A percentile compares a stretch with the other conserved stretches of the same genome.
These are phyloP conservation scores for Polietes domitor DNA, from an alignment of 2,888 invertebrate species.

Conservation along the genomic window DNA sequence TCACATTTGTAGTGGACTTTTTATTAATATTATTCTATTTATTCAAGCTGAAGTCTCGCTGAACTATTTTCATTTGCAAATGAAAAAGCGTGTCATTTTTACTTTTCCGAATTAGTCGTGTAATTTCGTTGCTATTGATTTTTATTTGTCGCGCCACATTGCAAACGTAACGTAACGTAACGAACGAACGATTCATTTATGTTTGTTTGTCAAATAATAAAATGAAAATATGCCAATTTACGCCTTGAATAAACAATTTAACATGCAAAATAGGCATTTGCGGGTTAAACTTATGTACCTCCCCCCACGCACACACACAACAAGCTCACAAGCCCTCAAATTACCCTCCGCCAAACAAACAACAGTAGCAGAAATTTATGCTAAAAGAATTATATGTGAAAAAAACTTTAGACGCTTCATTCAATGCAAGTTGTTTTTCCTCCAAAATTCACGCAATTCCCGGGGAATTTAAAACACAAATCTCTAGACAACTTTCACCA, in stretches of 20 bases:
- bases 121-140: not conserved
- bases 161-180: not conserved
- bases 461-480: too few species aligned
- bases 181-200: constrained; percentile 10
- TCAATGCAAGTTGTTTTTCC: too few species aligned
- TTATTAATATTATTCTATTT: constrained; percentile 14
- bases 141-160: not conserved
- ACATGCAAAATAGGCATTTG: constrained; percentile 65
- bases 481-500: not conserved
- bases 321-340: not conserved
- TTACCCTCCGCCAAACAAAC: not conserved
- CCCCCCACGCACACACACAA: not conserved
- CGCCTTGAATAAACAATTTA: constrained; percentile 63
- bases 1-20: too few species aligned
- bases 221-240: constrained; percentile 59
- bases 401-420: constrained; percentile 4
- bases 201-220: constrained; percentile 46
- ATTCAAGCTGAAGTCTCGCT: too few species aligned
- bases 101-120: not conserved
- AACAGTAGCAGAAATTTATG: not conserved
- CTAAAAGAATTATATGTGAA: constrained; percentile 11
- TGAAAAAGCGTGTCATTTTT: not conserved
- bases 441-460: not conserved
- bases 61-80: not conserved
- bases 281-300: not conserved